phyloP scores from a whole-genome alignment of 2,113 vertebrate genomes.

The Acrocephalus kingi region DNA sequence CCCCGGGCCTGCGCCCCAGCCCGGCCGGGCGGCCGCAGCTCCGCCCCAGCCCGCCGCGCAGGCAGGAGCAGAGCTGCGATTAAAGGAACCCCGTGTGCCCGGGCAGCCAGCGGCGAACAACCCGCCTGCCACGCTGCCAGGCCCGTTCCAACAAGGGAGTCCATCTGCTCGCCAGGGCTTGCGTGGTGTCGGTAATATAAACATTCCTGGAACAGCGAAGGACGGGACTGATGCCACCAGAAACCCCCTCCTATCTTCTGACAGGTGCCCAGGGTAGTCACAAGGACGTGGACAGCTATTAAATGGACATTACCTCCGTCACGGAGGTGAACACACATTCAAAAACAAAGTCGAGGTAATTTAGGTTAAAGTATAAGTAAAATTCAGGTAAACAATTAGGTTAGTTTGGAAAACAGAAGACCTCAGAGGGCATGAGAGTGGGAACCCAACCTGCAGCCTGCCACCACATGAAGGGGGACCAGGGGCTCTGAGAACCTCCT shows the following conservation, averaged over 20 bases:
- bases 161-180: accelerated
- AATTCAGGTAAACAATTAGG: background rate
- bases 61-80: no score
- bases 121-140: accelerated
- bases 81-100: no score
- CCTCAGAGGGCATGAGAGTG: background rate
- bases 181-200: accelerated
- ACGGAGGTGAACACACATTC: background rate
- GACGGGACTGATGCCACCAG: background rate
- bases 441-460: background rate
- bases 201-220: accelerated
- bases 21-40: no score
- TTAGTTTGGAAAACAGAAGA: background rate
- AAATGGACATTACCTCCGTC: accelerated
- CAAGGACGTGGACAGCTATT: accelerated
- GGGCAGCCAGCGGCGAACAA: no score
- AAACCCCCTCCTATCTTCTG: accelerated
- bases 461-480: background rate
- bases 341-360: background rate
- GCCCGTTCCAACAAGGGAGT: accelerated
- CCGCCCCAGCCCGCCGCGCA: no score
- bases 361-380: background rate
- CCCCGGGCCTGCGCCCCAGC: background rate
- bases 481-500: background rate
- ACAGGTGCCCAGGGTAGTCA: background rate